phyloP scores from a whole-genome alignment of 2,113 vertebrate species.

The Spheniscus mendiculus region DNA sequence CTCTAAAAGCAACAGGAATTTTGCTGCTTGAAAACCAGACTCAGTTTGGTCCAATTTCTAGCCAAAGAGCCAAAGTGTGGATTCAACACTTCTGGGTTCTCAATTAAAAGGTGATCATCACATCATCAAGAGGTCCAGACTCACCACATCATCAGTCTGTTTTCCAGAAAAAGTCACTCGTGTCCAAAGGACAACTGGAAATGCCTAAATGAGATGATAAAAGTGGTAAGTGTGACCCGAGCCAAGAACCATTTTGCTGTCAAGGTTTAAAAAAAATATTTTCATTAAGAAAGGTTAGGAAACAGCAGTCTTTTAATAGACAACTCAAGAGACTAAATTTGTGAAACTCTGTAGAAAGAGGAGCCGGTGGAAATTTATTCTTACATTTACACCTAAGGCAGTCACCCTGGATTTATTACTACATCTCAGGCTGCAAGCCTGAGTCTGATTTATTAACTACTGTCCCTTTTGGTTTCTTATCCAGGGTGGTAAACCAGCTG shows the following conservation, averaged over 20 bases:
- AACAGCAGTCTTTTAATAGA: not conserved
- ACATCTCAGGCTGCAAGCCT: not conserved
- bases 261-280: not conserved
- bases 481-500: not conserved
- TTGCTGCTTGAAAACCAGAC: not conserved
- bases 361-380: not conserved
- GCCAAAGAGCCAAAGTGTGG: not conserved
- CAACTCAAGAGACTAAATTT: not conserved
- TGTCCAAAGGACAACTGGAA: not conserved
- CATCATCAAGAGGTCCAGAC: not conserved
- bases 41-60: not conserved
- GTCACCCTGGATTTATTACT: not conserved
- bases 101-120: not conserved
- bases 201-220: not conserved
- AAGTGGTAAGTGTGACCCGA: not conserved
- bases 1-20: not conserved
- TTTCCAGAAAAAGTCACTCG: not conserved
- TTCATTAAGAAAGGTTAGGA: not conserved
- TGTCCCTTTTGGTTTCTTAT: not conserved
- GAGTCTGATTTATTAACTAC: constrained; percentile 12
- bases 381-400: not conserved
- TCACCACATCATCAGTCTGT: not conserved
- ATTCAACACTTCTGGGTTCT: not conserved
- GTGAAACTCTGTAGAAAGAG: not conserved
- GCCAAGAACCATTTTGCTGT: not conserved